These are phyloP conservation scores for Scartelaos histophorus DNA, from an alignment of 2,113 vertebrate genomes.

Conservation along the genomic window DNA sequence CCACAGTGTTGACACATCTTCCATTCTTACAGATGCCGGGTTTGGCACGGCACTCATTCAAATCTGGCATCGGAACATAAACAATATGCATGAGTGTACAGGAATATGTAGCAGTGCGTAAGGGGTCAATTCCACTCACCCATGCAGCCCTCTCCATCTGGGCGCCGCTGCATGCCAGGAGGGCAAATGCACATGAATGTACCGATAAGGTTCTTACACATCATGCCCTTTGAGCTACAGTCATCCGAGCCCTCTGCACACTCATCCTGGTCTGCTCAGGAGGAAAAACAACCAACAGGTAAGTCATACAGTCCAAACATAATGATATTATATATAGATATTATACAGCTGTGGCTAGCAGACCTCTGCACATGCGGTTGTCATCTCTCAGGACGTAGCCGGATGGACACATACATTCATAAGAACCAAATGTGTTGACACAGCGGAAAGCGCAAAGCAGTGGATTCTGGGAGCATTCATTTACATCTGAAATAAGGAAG, in stretches of 20 bases:
- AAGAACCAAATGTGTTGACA: constrained; percentile 91
- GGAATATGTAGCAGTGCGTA: neutral
- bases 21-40: constrained; percentile 89
- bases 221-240: constrained; percentile 88
- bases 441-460: constrained; percentile 96
- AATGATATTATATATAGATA: neutral
- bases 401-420: constrained; percentile 88
- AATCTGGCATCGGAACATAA: constrained; percentile 71
- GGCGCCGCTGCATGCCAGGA: constrained; percentile 83
- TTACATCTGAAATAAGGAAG: constrained; percentile 79
- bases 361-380: constrained; percentile 92
- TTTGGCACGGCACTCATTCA: constrained; percentile 88
- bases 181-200: constrained; percentile 93
- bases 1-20: constrained; percentile 86
- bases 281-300: neutral
- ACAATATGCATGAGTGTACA: constrained; percentile 2
- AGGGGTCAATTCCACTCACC: constrained; percentile 74
- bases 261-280: constrained; percentile 86
- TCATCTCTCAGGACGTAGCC: constrained; percentile 91
- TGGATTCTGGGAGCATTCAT: constrained; percentile 90
- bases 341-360: neutral
- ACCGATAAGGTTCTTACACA: constrained; percentile 93
- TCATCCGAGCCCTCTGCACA: constrained; percentile 85
- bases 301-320: neutral
- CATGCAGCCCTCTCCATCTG: constrained; percentile 88